Conservation (phyloP, 1,140 invertebrate species). For the Heliconius himera region DNA sequence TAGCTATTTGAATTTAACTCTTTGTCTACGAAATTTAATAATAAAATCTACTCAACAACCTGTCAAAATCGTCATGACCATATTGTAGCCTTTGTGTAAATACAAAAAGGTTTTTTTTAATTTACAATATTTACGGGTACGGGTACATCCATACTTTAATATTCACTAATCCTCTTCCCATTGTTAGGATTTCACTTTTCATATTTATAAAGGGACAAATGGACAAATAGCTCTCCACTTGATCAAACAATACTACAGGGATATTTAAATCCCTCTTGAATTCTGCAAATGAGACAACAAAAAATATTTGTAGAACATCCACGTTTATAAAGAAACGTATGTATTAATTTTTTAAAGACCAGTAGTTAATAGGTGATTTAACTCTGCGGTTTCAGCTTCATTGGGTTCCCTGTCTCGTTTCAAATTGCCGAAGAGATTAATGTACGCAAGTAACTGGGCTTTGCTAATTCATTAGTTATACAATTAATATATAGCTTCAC, state of each 20-base stretch:
- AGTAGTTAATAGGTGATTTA: slow-evolving; percentile 13
- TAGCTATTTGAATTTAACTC: neutral
- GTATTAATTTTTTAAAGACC: neutral
- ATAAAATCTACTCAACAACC: neutral
- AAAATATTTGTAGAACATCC: slow-evolving; percentile 17
- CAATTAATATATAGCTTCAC: neutral
- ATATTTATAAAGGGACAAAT: slow-evolving; percentile 30
- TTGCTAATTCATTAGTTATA: neutral
- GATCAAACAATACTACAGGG: slow-evolving; percentile 33
- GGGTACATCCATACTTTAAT: slow-evolving; percentile 26
- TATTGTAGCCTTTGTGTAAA: slow-evolving; percentile 4
- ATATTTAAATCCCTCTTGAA: slow-evolving; percentile 33
- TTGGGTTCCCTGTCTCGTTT: slow-evolving; percentile 2
- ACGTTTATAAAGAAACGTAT: slow-evolving; percentile 5
- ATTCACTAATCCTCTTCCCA: slow-evolving; percentile 22
- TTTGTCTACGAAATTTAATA: neutral
- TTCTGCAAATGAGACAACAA: slow-evolving; percentile 36
- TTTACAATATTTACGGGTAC: slow-evolving; percentile 3
- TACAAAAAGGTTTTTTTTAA: neutral
- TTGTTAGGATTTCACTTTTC: slow-evolving; percentile 33
- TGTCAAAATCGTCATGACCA: slow-evolving; percentile 6
- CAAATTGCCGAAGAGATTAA: slow-evolving; percentile 18
- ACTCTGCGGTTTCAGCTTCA: slow-evolving; percentile 15
- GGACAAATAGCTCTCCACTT: slow-evolving; percentile 28
- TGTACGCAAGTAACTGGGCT: neutral